These are phyloP conservation scores for Colaptes auratus DNA, from an alignment of 2,113 vertebrate genomes.

Conservation along the genomic window DNA sequence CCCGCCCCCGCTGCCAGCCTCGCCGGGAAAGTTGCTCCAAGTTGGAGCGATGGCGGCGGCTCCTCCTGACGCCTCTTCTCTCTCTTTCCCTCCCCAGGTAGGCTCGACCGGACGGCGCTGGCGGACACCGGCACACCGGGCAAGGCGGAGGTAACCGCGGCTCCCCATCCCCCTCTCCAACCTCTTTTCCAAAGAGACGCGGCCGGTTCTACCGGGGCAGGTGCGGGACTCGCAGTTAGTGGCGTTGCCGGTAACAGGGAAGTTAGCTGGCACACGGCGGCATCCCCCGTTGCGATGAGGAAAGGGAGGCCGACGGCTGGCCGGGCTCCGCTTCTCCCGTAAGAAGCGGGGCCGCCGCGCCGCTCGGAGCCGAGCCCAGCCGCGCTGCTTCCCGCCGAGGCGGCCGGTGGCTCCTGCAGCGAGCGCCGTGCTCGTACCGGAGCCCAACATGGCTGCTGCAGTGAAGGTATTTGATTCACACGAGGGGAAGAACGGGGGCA, in stretches of 20 bases:
- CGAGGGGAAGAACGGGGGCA: neutral
- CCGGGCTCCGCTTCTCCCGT: neutral
- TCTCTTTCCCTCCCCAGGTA: constrained; percentile 19
- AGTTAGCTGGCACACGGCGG: neutral
- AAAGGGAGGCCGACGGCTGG: neutral
- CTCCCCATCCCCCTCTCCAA: too few relatives aligned
- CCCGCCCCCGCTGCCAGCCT: neutral
- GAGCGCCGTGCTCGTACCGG: constrained; percentile 22
- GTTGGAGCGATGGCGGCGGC: neutral
- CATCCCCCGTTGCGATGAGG: neutral
- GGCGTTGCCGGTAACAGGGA: neutral
- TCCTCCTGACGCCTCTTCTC: neutral
- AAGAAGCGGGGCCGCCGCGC: neutral
- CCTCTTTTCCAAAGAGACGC: neutral
- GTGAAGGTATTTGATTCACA: constrained; percentile 36
- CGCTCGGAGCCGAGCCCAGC: neutral
- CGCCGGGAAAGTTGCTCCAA: constrained; percentile 37
- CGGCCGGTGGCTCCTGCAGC: constrained; percentile 7
- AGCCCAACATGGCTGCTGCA: constrained; percentile 57
- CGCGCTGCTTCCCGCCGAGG: neutral
- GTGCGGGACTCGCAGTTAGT: neutral
- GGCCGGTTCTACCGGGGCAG: neutral
- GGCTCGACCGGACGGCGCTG: neutral
- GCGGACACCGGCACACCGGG: neutral
- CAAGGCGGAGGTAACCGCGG: neutral